Evolutionary conservation across 2,797 vertebrate genomes (phyloP).

Genomic region (Lutjanus argentimaculatus): DNA sequence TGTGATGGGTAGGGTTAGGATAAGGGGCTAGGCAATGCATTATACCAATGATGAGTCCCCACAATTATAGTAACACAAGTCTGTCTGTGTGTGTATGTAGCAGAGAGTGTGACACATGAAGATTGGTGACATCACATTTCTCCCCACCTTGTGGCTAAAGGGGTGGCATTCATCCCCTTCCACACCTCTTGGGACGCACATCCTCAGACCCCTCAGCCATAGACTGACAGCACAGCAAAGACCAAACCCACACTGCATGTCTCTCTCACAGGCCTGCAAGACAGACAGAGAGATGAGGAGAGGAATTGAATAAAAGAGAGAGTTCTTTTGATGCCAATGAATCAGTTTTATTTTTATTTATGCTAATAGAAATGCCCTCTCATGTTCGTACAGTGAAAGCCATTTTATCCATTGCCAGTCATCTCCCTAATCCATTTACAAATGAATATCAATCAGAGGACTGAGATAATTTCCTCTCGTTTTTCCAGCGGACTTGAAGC

Average conservation of each 20-base stretch:
- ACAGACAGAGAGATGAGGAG: not conserved
- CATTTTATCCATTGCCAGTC: slow-evolving; percentile 60
- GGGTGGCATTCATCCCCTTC: slow-evolving; percentile 94
- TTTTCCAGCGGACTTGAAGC: slow-evolving; percentile 56
- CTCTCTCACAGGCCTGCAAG: slow-evolving; percentile 91
- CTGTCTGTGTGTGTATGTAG: too few species aligned
- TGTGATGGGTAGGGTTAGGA: too few species aligned
- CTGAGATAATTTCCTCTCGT: slow-evolving; percentile 70
- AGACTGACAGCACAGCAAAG: slow-evolving; percentile 95
- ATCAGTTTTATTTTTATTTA: slow-evolving; percentile 24
- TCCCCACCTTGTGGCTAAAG: slow-evolving; percentile 91
- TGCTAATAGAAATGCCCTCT: slow-evolving; percentile 33
- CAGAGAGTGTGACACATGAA: slow-evolving; percentile 2
- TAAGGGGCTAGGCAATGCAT: too few species aligned
- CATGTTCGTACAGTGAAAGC: slow-evolving; percentile 26
- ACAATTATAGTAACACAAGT: too few species aligned
- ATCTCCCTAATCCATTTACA: slow-evolving; percentile 74
- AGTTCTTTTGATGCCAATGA: slow-evolving; percentile 23
- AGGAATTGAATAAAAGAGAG: not conserved
- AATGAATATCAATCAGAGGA: slow-evolving; percentile 68
- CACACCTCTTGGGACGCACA: slow-evolving; percentile 91
- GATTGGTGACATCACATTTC: slow-evolving; percentile 36
- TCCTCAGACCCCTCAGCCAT: slow-evolving; percentile 92
- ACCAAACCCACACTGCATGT: slow-evolving; percentile 90
- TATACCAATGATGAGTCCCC: too few species aligned